Conservation (phyloP, 2,888 invertebrate genomes). For the Hypercompe scribonia region DNA sequence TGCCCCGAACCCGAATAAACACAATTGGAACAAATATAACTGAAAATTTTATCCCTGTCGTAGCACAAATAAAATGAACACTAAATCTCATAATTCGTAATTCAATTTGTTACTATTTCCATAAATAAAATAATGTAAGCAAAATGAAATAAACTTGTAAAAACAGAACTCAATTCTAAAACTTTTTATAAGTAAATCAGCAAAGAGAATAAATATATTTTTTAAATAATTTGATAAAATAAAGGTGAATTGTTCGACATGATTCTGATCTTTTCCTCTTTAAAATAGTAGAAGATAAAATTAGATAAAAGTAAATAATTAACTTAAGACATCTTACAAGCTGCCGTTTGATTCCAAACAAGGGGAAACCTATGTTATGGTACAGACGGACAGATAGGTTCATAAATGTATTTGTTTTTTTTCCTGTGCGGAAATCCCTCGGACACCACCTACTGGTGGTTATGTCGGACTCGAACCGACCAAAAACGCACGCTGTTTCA, state of each 20-base stretch:
- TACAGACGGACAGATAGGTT: no score
- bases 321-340: no score
- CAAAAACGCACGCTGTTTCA: no score
- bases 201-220: background rate
- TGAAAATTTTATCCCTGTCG: background rate
- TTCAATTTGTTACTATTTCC: background rate
- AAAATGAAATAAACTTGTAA: background rate
- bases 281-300: background rate
- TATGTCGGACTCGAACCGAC: no score
- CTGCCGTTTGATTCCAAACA: no score
- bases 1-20: background rate
- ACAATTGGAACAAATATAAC: background rate
- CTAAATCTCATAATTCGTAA: background rate
- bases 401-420: no score
- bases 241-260: background rate
- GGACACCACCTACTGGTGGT: no score
- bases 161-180: background rate
- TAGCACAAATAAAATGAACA: background rate
- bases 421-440: no score
- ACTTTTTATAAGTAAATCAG: background rate
- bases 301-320: no score
- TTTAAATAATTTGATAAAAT: background rate
- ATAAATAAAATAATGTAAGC: background rate
- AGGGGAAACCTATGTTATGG: no score
- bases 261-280: background rate